These are phyloP conservation scores for Drosophila kikkawai DNA, from an alignment of 1,140 invertebrate genomes.

Conservation along the genomic window DNA sequence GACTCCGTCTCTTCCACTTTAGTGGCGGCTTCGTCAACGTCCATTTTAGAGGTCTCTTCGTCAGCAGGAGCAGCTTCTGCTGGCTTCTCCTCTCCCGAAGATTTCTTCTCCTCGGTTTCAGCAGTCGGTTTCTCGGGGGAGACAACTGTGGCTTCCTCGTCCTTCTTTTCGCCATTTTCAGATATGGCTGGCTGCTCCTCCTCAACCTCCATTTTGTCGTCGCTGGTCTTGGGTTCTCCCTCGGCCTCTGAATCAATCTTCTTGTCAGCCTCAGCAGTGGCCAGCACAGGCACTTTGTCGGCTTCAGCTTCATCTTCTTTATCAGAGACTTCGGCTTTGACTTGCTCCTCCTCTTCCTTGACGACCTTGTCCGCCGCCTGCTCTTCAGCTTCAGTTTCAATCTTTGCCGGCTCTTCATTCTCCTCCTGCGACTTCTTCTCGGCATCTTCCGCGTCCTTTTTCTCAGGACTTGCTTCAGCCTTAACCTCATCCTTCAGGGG, in stretches of 20 bases:
- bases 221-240: conserved; percentile 6
- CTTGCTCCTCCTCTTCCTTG: conserved; percentile 85
- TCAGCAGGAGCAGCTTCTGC: neutral
- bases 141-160: neutral
- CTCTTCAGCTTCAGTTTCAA: conserved; percentile 87
- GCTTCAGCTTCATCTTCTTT: conserved; percentile 12
- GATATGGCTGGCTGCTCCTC: conserved; percentile 46
- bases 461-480: conserved; percentile 57
- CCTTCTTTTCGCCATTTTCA: conserved; percentile 63
- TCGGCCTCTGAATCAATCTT: conserved; percentile 18
- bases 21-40: conserved; percentile 5
- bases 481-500: conserved; percentile 87
- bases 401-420: conserved; percentile 85
- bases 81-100: conserved; percentile 13
- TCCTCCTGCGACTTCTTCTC: conserved; percentile 71
- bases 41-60: conserved; percentile 21
- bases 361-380: conserved; percentile 1
- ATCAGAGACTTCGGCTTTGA: conserved; percentile 63
- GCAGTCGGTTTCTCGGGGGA: conserved; percentile 14
- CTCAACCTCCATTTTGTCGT: conserved; percentile 58
- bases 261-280: conserved; percentile 21
- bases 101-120: conserved; percentile 14
- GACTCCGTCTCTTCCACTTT: conserved; percentile 14
- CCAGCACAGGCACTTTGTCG: conserved; percentile 31
- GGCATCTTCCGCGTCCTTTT: conserved; percentile 13